These are phyloP conservation scores for Hypocryptadius cinnamomeus DNA, from an alignment of 2,113 vertebrate species.

Conservation along the genomic window DNA sequence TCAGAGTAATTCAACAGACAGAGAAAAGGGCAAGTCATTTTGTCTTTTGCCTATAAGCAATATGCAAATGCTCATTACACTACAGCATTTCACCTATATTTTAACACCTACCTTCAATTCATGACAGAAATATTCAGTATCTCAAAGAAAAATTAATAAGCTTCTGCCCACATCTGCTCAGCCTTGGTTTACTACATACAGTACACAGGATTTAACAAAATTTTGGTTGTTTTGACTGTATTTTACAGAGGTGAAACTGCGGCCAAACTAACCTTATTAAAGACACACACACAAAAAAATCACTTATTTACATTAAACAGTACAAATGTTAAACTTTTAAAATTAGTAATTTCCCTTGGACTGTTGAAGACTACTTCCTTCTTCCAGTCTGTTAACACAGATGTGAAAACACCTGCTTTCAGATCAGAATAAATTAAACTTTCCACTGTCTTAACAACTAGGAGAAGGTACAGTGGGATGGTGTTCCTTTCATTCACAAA, in stretches of 20 bases:
- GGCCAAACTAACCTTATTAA: neutral
- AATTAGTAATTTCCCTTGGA: neutral
- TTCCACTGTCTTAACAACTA: neutral
- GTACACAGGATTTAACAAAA: neutral
- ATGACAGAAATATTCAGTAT: neutral
- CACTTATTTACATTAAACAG: neutral
- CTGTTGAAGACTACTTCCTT: neutral
- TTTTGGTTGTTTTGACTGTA: neutral
- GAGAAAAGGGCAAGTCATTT: neutral
- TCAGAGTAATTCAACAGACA: neutral
- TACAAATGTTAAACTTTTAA: neutral
- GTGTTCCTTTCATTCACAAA: neutral
- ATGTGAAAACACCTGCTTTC: neutral
- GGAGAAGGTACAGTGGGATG: neutral
- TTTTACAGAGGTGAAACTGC: neutral
- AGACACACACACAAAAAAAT: neutral
- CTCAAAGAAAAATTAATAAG: neutral
- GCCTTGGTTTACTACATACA: neutral
- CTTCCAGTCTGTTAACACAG: neutral
- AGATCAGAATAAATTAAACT: neutral
- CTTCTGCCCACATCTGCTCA: neutral
- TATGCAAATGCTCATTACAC: neutral
- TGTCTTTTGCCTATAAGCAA: neutral
- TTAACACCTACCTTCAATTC: neutral
- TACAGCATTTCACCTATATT: neutral